These are phyloP conservation scores for Polydrusus cervinus DNA, from an alignment of 2,888 invertebrate genomes.

Conservation along the genomic window DNA sequence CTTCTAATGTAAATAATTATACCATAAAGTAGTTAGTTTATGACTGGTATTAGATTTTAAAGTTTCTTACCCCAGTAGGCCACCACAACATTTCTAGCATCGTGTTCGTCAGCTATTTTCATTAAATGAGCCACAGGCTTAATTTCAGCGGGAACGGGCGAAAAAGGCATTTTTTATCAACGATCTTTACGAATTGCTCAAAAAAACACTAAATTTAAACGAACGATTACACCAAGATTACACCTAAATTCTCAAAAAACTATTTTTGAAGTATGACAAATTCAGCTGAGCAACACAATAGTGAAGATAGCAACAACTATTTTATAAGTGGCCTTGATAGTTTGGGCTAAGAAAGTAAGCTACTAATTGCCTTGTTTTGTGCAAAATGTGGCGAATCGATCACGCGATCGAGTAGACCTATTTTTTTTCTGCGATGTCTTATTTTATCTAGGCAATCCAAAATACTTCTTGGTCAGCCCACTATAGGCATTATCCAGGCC, in stretches of 20 bases:
- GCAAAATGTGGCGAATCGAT: too few species aligned
- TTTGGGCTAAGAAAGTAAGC: neutral
- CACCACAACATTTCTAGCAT: slow-evolving; percentile 89
- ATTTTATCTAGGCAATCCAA: neutral
- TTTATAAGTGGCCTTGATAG: neutral
- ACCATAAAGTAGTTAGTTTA: too few species aligned
- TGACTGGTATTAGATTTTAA: neutral
- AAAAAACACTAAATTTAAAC: slow-evolving; percentile 14
- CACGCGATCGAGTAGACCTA: too few species aligned
- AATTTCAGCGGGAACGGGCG: slow-evolving; percentile 84
- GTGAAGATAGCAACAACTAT: neutral
- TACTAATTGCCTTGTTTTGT: too few species aligned
- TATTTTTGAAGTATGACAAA: slow-evolving; percentile 28
- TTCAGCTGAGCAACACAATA: neutral
- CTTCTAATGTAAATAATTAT: too few species aligned
- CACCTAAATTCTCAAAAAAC: too few species aligned
- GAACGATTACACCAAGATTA: too few species aligned
- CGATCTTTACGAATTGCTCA: neutral
- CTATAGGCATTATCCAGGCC: neutral
- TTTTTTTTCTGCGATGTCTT: neutral
- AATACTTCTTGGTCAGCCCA: neutral
- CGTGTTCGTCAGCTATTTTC: slow-evolving; percentile 94
- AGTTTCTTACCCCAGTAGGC: slow-evolving; percentile 88
- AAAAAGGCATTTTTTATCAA: slow-evolving; percentile 69
- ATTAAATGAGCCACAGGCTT: slow-evolving; percentile 92